A percentile compares a stretch with the other conserved stretches of the same genome.
phyloP scores from a whole-genome alignment of 2,113 vertebrate species.

The Otis tarda region DNA sequence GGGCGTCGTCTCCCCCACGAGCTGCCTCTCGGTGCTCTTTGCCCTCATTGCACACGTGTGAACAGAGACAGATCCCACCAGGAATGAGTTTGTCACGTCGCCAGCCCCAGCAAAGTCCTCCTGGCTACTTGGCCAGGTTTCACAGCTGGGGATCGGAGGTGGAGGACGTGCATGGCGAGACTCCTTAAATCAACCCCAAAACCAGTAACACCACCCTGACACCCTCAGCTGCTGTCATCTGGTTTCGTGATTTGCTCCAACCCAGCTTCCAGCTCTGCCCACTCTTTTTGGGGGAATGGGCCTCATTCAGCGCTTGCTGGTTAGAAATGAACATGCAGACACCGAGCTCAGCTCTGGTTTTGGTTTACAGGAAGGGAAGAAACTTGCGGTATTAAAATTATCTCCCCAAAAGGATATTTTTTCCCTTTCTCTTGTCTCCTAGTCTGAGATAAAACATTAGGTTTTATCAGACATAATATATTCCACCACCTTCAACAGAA shows the following conservation, averaged over 20 bases:
- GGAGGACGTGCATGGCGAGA: background rate
- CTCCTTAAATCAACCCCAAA: background rate
- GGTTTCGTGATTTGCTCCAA: background rate
- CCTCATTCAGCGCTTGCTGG: background rate
- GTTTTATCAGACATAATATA: background rate
- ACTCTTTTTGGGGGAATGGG: fast-evolving
- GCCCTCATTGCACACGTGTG: background rate
- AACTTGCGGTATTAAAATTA: background rate
- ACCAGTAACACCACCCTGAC: background rate
- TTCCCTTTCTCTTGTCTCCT: background rate
- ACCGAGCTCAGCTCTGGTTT: background rate
- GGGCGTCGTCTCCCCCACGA: background rate
- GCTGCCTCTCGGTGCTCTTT: background rate
- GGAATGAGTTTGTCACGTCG: fast-evolving
- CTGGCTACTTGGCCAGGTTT: background rate
- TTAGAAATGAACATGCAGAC: background rate
- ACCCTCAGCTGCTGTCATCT: background rate
- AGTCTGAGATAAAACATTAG: background rate
- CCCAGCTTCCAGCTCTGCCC: background rate
- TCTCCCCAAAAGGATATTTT: background rate
- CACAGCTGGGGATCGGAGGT: background rate
- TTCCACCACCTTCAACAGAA: background rate
- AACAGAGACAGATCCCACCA: background rate
- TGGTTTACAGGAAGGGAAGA: background rate
- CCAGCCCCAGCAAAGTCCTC: background rate